These are phyloP conservation scores for Darevskia nairensis DNA, from an alignment of 2,797 vertebrate genomes.

Conservation along the genomic window DNA sequence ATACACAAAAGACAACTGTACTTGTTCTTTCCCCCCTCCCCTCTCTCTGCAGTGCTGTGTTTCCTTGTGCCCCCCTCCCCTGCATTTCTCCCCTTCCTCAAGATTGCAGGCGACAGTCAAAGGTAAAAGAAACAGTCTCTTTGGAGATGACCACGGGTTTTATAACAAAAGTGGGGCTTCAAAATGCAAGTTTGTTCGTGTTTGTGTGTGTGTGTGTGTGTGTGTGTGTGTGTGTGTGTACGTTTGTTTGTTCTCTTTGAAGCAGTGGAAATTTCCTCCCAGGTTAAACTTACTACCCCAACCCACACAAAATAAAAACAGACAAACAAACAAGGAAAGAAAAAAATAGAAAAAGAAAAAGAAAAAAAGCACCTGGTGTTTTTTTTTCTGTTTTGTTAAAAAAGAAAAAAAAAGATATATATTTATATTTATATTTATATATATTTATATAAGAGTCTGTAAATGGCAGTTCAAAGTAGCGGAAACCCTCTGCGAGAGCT, in stretches of 20 bases:
- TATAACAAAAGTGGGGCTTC: conserved; percentile 75
- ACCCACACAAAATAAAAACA: conserved; percentile 27
- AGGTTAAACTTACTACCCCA: conserved; percentile 69
- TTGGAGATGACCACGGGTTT: conserved; percentile 86
- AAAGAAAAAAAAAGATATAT: conserved; percentile 73
- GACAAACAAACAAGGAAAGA: conserved; percentile 53
- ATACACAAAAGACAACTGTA: conserved; percentile 95
- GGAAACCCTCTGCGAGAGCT: conserved; percentile 78
- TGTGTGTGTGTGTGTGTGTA: too few relatives aligned
- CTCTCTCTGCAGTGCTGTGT: conserved; percentile 66
- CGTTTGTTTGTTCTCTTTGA: conserved; percentile 45
- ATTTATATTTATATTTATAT: conserved; percentile 36
- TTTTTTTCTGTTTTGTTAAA: conserved; percentile 75
- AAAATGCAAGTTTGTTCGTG: conserved; percentile 53
- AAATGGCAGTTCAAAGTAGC: conserved; percentile 79
- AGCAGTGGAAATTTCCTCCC: conserved; percentile 55
- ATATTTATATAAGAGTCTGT: conserved; percentile 72
- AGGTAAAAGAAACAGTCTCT: conserved; percentile 88
- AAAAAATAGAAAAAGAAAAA: conserved; percentile 57
- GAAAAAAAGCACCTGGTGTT: conserved; percentile 81
- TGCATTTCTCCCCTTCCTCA: conserved; percentile 77
- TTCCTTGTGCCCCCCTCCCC: conserved; percentile 72
- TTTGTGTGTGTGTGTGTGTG: neutral
- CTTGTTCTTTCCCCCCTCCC: conserved; percentile 75
- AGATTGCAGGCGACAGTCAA: conserved; percentile 91